Evolutionary conservation across 2,797 vertebrate species (phyloP).

Genomic region (Micrastur ruficollis): DNA sequence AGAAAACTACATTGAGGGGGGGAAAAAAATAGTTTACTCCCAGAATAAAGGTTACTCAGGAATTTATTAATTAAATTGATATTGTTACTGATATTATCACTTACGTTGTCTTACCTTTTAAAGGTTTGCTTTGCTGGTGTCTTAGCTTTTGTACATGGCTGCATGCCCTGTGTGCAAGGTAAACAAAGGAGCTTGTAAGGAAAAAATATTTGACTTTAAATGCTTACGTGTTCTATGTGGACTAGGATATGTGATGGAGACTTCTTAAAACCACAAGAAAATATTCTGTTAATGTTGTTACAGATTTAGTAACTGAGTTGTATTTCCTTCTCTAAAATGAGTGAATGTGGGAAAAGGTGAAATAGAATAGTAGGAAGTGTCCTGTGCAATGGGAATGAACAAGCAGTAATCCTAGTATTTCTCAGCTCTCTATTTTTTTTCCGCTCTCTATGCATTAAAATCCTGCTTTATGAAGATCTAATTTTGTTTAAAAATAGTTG

Average conservation of each 20-base stretch:
- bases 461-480: not conserved
- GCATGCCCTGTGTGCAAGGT: not conserved
- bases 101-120: not conserved
- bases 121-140: not conserved
- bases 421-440: not conserved
- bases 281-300: not conserved
- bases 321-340: not conserved
- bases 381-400: not conserved
- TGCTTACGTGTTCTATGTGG: not conserved
- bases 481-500: not conserved
- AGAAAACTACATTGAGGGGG: not conserved
- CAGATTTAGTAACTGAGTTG: not conserved
- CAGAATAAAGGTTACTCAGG: not conserved
- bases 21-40: not conserved
- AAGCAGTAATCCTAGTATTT: not conserved
- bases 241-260: not conserved
- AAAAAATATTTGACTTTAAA: not conserved
- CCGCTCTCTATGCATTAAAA: not conserved
- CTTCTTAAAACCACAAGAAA: not conserved
- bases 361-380: not conserved
- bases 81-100: not conserved
- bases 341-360: not conserved
- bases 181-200: not conserved
- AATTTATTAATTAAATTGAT: not conserved
- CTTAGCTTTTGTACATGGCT: not conserved